Base-by-base conservation (phyloP, 1,140 invertebrate species). In the Zaprionus vittiger region DNA sequence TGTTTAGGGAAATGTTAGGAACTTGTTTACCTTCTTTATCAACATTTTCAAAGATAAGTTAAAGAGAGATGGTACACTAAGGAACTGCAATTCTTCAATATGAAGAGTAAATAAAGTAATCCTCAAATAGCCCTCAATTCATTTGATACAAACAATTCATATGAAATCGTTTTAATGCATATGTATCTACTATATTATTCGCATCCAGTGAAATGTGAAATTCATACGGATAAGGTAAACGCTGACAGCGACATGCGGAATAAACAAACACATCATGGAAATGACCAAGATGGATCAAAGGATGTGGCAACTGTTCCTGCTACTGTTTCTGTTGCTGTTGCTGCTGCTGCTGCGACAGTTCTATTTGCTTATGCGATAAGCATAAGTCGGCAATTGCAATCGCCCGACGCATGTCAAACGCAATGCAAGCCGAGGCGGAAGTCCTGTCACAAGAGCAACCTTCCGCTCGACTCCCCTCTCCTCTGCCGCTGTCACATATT, bases 301-400 rank as follows among this genome's bases (percentile, higher is more conserved):
- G 55, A 61, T 70, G 61, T 82, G 75, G 60, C 37, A 59, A 67
- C 68, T 70, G 73, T 65, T 72, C 56, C 63, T 47, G n/a, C 59
- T 20, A 20, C 31, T 44, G n/a, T 22, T 24, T 41, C 11, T 59
- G 63, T 11, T 60, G 55, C 44, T 37, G 41, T 17, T 31, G 20
- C 41, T 47, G 38, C 28, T 28, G 5, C 24, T 26, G 54, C 54
- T 26, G 24, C 20, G 62, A 67, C 70, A 68, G 34, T 47, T 6
- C 65, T 74, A 78, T 78, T 78, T 78, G 72, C 72, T 78, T 74
- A 78, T 74, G 72, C 72, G 71, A 75, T 78, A 65, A 76, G 68
- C 68, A 72, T 71, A 76, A 78, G 75, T 68, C 44, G 63, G 65
- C 65, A 69, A 74, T 64, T 41, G 70, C 70, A 77, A 61, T 34